A percentile compares a stretch with the other conserved stretches of the same genome.
Conservation (phyloP, 2,888 invertebrate genomes). For the Abscondita cerata region DNA sequence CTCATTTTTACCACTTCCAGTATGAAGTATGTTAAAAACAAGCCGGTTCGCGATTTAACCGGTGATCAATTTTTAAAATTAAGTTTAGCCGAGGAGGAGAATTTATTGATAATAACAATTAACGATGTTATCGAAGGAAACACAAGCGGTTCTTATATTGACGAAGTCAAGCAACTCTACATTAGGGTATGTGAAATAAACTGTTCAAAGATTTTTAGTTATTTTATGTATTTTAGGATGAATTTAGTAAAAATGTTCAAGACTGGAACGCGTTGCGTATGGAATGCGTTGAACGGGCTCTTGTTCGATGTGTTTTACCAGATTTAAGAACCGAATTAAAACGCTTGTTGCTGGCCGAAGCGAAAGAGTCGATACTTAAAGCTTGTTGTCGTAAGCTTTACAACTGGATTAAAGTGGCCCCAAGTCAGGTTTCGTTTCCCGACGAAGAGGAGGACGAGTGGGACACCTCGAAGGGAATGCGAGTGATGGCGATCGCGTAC, state of each 20-base stretch:
- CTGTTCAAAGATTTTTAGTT: background rate
- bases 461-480: constrained; percentile 82
- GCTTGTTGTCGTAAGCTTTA: constrained; percentile 86
- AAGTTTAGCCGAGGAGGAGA: constrained; percentile 81
- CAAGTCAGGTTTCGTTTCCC: constrained; percentile 73
- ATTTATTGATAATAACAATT: constrained; percentile 75
- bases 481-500: constrained; percentile 89
- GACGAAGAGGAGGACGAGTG: constrained; percentile 93
- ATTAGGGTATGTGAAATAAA: constrained; percentile 65
- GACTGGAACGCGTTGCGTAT: constrained; percentile 94
- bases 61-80: constrained; percentile 92
- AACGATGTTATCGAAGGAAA: constrained; percentile 81
- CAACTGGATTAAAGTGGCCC: constrained; percentile 86
- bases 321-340: constrained; percentile 87
- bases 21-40: constrained; percentile 90
- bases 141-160: constrained; percentile 78
- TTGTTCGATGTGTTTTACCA: constrained; percentile 88
- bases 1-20: constrained; percentile 50
- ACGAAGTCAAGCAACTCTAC: constrained; percentile 88
- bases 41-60: constrained; percentile 87
- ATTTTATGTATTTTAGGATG: constrained; percentile 68
- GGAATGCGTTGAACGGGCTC: constrained; percentile 87
- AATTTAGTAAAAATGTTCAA: constrained; percentile 91
- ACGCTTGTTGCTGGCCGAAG: constrained; percentile 79
- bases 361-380: constrained; percentile 84